These are phyloP conservation scores for Geopemphigus sp. DNA, from an alignment of 1,140 invertebrate genomes.

Conservation along the genomic window DNA sequence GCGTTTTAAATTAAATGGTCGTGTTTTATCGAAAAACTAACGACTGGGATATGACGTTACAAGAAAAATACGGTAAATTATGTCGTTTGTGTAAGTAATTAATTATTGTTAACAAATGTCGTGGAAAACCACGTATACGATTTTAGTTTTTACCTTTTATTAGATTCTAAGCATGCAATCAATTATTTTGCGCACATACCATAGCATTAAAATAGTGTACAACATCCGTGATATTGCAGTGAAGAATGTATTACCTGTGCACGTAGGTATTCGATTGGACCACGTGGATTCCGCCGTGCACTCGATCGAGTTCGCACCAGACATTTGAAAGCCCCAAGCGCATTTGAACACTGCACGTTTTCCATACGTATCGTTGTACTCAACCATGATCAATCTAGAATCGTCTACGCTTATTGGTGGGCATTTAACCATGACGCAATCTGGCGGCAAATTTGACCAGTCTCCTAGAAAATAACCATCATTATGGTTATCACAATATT, in stretches of 20 bases:
- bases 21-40: no score
- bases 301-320: constrained; percentile 69
- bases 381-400: constrained; percentile 61
- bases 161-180: no score
- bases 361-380: constrained; percentile 65
- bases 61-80: no score
- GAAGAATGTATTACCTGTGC: constrained; percentile 54
- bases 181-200: no score
- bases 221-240: background rate
- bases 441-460: constrained; percentile 72
- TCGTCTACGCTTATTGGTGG: constrained; percentile 62
- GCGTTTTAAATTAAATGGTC: no score
- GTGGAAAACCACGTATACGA: no score
- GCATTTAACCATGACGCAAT: constrained; percentile 71
- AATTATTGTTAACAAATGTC: no score
- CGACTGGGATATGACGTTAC: no score
- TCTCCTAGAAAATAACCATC: constrained; percentile 59
- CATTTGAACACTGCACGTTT: constrained; percentile 76
- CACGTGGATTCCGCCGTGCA: constrained; percentile 75
- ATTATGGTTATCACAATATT: background rate
- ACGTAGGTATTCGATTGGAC: constrained; percentile 72
- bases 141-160: no score
- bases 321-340: constrained; percentile 74
- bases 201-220: no score
- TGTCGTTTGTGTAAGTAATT: no score